A percentile compares a stretch with the other conserved stretches of the same genome.
phyloP scores from a whole-genome alignment of 1,140 invertebrate species.

The Papilio dardanus region DNA sequence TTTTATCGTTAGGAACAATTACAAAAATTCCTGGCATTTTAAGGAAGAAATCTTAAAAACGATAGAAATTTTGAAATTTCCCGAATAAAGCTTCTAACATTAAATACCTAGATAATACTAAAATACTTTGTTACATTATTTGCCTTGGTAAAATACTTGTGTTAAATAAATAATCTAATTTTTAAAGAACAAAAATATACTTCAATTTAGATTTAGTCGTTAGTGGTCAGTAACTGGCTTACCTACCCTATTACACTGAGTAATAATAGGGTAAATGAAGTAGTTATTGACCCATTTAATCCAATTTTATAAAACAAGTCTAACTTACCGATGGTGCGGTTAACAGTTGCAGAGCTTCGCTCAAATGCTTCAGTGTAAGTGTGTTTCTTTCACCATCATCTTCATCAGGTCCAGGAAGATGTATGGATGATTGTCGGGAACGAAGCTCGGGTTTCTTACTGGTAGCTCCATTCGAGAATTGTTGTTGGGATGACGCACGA shows the following conservation, averaged over 20 bases:
- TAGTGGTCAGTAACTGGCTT: background rate
- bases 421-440: constrained; percentile 76
- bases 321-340: constrained; percentile 83
- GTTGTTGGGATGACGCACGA: constrained; percentile 77
- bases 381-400: constrained; percentile 74
- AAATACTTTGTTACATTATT: background rate
- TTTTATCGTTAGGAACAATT: background rate
- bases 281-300: background rate
- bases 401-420: constrained; percentile 73
- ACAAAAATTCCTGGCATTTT: background rate
- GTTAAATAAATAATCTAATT: background rate
- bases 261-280: background rate
- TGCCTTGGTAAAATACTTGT: too few species aligned
- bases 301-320: constrained; percentile 29
- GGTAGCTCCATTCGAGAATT: constrained; percentile 77
- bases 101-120: background rate
- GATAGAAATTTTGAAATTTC: background rate
- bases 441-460: constrained; percentile 69
- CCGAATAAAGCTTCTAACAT: background rate
- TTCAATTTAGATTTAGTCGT: background rate
- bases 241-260: background rate
- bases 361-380: constrained; percentile 82
- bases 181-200: background rate
- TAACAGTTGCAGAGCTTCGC: constrained; percentile 83
- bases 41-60: background rate